These are phyloP conservation scores for Circus cinereus DNA, from an alignment of 2,797 vertebrate genomes.

Conservation along the genomic window DNA sequence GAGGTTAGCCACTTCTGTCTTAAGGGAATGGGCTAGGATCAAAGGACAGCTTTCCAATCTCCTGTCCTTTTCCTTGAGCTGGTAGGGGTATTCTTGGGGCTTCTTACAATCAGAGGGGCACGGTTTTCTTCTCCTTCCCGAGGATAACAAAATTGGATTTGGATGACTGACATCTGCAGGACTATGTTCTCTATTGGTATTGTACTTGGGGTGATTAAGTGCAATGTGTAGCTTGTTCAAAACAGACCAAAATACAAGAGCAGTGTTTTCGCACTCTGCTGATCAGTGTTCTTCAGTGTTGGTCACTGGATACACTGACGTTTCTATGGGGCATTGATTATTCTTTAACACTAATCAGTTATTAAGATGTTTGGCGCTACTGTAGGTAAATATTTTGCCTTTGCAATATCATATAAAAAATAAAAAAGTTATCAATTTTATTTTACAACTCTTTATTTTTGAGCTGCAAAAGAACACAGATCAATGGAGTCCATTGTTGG, in stretches of 20 bases:
- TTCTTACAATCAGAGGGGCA: background rate
- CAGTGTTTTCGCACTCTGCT: background rate
- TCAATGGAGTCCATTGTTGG: background rate
- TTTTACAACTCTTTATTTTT: background rate
- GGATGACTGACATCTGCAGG: background rate
- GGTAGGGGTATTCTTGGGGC: background rate
- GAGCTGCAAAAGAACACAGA: background rate
- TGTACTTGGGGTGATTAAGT: background rate
- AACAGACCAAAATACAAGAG: background rate
- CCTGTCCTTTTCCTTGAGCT: background rate
- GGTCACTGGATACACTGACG: background rate
- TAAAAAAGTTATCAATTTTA: background rate
- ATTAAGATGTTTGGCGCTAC: background rate
- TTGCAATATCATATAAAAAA: background rate
- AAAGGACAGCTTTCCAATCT: background rate
- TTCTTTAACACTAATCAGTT: background rate
- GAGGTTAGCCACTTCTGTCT: background rate
- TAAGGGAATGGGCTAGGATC: background rate
- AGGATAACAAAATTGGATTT: background rate
- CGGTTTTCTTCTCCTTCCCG: background rate
- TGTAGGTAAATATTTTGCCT: background rate
- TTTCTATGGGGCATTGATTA: background rate
- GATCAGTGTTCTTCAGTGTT: background rate
- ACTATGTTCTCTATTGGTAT: background rate
- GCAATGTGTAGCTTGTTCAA: background rate